Conservation (phyloP, 2,113 vertebrate genomes). For the mouse (Mus musculus) region GRCm39 chr13:53841001-53841500, state of each 20-base stretch:
- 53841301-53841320: neutral
- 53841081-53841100: rapidly evolving
- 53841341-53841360: neutral
- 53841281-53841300: neutral
- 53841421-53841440: neutral
- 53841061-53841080: rapidly evolving
- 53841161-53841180: neutral
- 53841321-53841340: neutral
- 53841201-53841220: neutral
- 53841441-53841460: neutral
- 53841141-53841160: neutral
- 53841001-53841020: neutral
- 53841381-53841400: too few species aligned
- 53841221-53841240: neutral
- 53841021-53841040: rapidly evolving
- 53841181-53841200: neutral
- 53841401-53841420: too few species aligned
- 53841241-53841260: neutral
- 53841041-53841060: rapidly evolving
- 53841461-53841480: neutral
- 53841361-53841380: neutral
- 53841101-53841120: neutral
- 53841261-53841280: neutral
- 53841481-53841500: neutral
- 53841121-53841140: neutral